These are phyloP conservation scores for Lasioglossum malachurum DNA, from an alignment of 2,888 invertebrate genomes.

Conservation along the genomic window DNA sequence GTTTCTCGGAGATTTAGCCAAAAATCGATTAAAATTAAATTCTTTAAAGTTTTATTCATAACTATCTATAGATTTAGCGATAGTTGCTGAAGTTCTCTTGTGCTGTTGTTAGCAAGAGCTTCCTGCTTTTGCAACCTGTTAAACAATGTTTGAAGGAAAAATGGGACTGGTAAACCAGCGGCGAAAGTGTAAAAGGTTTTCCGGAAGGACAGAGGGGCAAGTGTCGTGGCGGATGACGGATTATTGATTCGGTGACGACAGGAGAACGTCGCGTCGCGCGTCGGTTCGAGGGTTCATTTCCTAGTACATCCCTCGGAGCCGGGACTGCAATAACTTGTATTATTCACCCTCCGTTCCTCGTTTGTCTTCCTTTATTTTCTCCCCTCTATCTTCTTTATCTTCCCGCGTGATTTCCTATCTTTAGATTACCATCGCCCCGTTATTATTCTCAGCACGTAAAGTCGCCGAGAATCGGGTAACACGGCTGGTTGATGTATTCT, in stretches of 20 bases:
- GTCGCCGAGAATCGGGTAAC: background rate
- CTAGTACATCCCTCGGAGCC: conserved; percentile 67
- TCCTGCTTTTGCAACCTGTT: background rate
- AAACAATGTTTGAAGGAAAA: background rate
- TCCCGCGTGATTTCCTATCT: background rate
- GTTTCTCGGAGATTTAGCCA: too few species aligned
- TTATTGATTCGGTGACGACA: conserved; percentile 74
- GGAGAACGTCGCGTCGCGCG: conserved; percentile 39
- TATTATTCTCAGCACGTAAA: background rate
- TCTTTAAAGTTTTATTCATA: too few species aligned
- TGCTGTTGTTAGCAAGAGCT: background rate
- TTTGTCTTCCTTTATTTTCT: conserved; percentile 19
- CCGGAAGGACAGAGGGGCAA: conserved; percentile 23
- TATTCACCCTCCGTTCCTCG: conserved; percentile 59
- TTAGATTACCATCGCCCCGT: background rate
- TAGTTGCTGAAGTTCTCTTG: background rate
- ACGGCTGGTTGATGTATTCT: background rate
- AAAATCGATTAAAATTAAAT: too few species aligned
- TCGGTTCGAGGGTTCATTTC: conserved; percentile 73
- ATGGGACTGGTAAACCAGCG: background rate
- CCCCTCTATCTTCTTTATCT: conserved; percentile 10
- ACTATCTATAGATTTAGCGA: too few species aligned
- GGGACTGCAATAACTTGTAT: conserved; percentile 70
- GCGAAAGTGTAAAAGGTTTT: background rate
- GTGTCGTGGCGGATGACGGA: conserved; percentile 41